Evolutionary conservation across 2,888 invertebrate genomes (phyloP), one percentile per base, ranked within the genome.

Genomic region (Onthophagus sagittarius): DNA sequence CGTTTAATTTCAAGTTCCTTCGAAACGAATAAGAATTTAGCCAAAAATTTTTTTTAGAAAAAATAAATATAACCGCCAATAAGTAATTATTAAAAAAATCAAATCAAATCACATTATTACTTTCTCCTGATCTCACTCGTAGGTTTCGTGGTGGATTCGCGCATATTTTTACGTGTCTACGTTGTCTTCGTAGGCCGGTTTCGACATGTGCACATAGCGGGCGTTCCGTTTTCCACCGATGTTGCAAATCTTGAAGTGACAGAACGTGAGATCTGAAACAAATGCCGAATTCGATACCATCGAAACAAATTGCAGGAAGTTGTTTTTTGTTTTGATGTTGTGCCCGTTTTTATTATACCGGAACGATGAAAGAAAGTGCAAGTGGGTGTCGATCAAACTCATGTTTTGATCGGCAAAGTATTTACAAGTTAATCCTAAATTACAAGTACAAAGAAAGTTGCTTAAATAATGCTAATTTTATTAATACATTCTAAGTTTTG

Each of bases 171-270:
- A 74, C 70, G 72, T 75, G 53, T 53, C 2, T 23, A 23, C 71
- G 4, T 13, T 32, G 62, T 77, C 77, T 71, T 79, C 76, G 74
- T 78, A 78, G 65, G 77, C 75, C 70, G 77, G 73, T 71, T 77
- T 77, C 78, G 79, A 79, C 77, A 78, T 76, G 70, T 77, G 79
- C 71, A 79, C 77, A 75, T 79, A 79, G 76, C 79, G 77, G 15
- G 84, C 81, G 75, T 84, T 86, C 79, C 90, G 86, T 81, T 90
- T 88, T 11, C 72, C 72, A 9, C 91, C 91, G 89, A 91, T 90
- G 82, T 90, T 90, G 86, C 91, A 91, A 76, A 91, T 90, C 85
- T 91, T 91, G 84, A 91, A 91, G 79, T 90, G 90, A 82, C 91
- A 91, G 71, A 90, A 86, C 39, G 89, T 87, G 89, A 90, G 89